These are phyloP conservation scores for Gerris lacustris DNA, from an alignment of 2,888 invertebrate species.

Conservation along the genomic window DNA sequence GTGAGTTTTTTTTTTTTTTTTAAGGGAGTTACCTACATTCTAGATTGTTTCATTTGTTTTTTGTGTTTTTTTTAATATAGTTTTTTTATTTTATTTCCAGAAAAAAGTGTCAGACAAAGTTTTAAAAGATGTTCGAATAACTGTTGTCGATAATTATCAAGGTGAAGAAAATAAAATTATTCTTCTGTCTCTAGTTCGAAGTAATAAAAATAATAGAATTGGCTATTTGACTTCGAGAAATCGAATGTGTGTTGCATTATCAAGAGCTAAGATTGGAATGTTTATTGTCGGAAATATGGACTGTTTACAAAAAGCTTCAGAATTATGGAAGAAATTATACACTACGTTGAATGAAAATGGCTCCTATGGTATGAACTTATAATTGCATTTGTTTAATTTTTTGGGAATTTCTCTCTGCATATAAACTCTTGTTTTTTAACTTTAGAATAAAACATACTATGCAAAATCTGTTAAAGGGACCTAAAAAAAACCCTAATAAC, in stretches of 20 bases:
- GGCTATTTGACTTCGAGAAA: slow-evolving; percentile 59
- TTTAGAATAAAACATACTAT: no score
- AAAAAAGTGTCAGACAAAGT: background rate
- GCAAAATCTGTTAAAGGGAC: no score
- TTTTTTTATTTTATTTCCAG: background rate
- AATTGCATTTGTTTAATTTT: no score
- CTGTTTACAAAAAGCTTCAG: background rate
- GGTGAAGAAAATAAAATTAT: slow-evolving; percentile 70
- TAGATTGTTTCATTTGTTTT: no score
- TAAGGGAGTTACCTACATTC: no score
- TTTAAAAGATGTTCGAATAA: slow-evolving; percentile 43
- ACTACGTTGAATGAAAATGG: background rate
- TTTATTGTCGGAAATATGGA: background rate
- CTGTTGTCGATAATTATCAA: slow-evolving; percentile 67
- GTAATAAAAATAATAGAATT: slow-evolving; percentile 51
- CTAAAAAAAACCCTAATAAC: no score
- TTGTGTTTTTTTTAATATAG: no score
- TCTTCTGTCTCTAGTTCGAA: slow-evolving; percentile 64
- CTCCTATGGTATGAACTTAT: no score
- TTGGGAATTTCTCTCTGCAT: no score
- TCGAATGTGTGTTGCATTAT: background rate
- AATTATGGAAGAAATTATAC: background rate
- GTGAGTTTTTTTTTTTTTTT: no score
- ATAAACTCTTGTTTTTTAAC: no score
- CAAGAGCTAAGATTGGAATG: background rate